Base-by-base conservation (phyloP, 2,113 vertebrate species). In the Grantiella picta region DNA sequence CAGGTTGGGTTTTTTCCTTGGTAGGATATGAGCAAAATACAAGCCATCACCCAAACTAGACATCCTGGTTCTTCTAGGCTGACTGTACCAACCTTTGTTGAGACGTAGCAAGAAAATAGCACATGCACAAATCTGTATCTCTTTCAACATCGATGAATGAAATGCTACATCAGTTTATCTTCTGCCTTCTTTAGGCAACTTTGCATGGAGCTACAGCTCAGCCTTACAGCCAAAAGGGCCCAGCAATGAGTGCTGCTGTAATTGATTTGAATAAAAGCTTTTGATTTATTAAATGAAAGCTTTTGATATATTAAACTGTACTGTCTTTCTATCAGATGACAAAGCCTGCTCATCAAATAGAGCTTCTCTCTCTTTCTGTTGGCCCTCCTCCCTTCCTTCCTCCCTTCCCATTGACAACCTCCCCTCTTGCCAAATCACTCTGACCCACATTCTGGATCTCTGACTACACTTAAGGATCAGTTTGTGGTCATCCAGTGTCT, bases 221-320 rank as follows among this genome's bases (percentile, higher is more conserved):
- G 49, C 19, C 66, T 82, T 63, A 61, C 81, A 84, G 49, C 66
- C 36, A 57, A 38, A 95, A 89, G 53, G 15, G 14, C 45, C 3
- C 2, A 31, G 38, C 56, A 81, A 38, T n/a, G 19, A 88, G 20
- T 38, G 36, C 50, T 81, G 13, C 23, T 79, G 44, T 60, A 86
- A 85, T 7, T 65, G 23, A 80, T 83, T 73, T 73, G 66, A 76
- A 82, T 72, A 94, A 91, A 93, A 76, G 40, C 53, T 77, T 81
- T 57, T 76, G 53, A 52, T 78, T 21, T 21, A 69, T 82, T 56
- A 72, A 90, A 91, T 61, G 7, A 89, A 93, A 76, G 28, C 22
- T 89, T 47, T 60, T 76, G 49, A 25, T 71, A 11, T 11, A 78
- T 87, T 60, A 69, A 92, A 84, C 65, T 45, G 15, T 44, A 40